phyloP scores from a whole-genome alignment of 2,888 invertebrate species.

The Gnatocerus cornutus region DNA sequence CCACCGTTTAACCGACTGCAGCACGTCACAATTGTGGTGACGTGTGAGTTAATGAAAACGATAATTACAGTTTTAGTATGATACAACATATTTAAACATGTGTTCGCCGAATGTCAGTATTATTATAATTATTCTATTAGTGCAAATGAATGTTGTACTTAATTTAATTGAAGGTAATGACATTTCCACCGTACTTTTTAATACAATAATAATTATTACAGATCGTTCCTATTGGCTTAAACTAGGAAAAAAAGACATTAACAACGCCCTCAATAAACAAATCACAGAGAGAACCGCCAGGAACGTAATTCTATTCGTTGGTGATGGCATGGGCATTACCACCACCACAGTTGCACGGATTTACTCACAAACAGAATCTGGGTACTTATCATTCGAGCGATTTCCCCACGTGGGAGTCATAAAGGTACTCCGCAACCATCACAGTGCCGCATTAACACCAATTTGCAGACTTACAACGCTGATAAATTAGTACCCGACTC shows the following conservation, averaged over 20 bases:
- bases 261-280: conserved; percentile 58
- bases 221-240: conserved; percentile 65
- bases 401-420: conserved; percentile 89
- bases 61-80: not conserved
- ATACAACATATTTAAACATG: not conserved
- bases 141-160: conserved; percentile 4
- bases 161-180: conserved; percentile 21
- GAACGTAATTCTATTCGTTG: conserved; percentile 90
- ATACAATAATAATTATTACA: no score
- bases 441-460: no score
- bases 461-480: conserved; percentile 86
- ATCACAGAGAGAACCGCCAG: conserved; percentile 74
- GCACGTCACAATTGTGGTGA: not conserved
- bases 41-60: not conserved
- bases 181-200: no score
- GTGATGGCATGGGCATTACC: conserved; percentile 93
- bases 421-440: no score
- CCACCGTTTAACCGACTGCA: not conserved
- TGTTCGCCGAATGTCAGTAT: not conserved
- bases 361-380: conserved; percentile 83
- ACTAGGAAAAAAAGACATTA: conserved; percentile 62
- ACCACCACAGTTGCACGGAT: conserved; percentile 89
- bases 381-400: conserved; percentile 83
- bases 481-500: conserved; percentile 93
- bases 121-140: not conserved